phyloP scores from a whole-genome alignment of 2,888 invertebrate species.

The Ophion slaviceki region DNA sequence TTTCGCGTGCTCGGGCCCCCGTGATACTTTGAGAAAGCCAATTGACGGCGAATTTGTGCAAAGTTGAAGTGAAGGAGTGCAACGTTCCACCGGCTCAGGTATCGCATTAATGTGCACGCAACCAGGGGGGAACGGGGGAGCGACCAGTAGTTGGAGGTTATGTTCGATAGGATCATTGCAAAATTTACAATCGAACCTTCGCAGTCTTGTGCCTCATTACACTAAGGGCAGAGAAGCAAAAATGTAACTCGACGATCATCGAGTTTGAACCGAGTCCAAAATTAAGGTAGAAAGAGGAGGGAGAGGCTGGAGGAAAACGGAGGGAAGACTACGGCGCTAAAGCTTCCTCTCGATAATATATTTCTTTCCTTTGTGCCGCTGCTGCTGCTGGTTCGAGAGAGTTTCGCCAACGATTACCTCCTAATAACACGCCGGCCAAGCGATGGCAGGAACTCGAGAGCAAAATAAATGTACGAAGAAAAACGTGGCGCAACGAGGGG shows the following conservation, averaged over 20 bases:
- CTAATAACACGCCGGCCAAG: slow-evolving; percentile 54
- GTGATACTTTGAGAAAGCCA: background rate
- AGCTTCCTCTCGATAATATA: slow-evolving; percentile 29
- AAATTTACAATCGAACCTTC: slow-evolving; percentile 22
- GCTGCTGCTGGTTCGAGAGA: slow-evolving; percentile 10
- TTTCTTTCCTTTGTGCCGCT: slow-evolving; percentile 40
- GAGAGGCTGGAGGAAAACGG: background rate
- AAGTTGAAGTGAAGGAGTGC: background rate
- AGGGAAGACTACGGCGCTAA: slow-evolving; percentile 6
- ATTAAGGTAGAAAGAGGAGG: slow-evolving; percentile 9
- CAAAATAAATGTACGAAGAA: slow-evolving; percentile 18
- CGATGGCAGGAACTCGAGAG: slow-evolving; percentile 49
- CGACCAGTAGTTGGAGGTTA: background rate
- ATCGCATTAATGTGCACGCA: background rate
- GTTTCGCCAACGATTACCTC: slow-evolving; percentile 55
- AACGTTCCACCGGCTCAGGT: background rate
- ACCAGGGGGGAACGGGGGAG: background rate
- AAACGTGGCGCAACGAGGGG: slow-evolving; percentile 3
- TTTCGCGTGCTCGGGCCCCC: background rate
- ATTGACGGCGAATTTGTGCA: background rate
- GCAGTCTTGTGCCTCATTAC: background rate
- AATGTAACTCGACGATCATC: slow-evolving; percentile 14
- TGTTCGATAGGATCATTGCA: slow-evolving; percentile 12
- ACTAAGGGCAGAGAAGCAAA: slow-evolving; percentile 10
- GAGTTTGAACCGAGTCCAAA: slow-evolving; percentile 6